These are phyloP conservation scores for Theonella swinhoei DNA, from an alignment of 37 sponge, comb jelly and placozoan species.

Conservation along the genomic window DNA sequence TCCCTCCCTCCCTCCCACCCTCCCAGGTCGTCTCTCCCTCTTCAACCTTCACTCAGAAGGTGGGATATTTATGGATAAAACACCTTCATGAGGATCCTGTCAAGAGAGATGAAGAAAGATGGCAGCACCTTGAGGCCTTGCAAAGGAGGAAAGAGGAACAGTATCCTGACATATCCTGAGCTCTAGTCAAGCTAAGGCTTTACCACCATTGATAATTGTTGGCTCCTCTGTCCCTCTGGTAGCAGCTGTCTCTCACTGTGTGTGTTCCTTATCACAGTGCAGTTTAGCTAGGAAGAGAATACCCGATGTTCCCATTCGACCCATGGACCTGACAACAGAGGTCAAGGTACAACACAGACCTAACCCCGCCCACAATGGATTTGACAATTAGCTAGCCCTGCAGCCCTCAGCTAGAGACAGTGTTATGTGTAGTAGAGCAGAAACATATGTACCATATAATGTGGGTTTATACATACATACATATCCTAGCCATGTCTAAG, in stretches of 20 bases:
- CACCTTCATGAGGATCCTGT: constrained; percentile 48
- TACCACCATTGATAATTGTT: too few species aligned
- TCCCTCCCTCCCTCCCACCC: neutral
- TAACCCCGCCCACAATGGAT: neutral
- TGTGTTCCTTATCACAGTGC: neutral
- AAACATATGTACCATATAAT: too few species aligned
- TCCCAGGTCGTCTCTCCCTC: neutral
- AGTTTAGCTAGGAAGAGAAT: constrained; percentile 12
- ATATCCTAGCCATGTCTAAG: too few species aligned
- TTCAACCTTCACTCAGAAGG: neutral
- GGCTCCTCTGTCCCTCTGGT: neutral
- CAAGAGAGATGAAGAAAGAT: constrained; percentile 33
- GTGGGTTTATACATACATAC: too few species aligned
- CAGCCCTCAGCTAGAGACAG: too few species aligned
- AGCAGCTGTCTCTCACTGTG: too few species aligned
- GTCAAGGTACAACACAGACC: neutral
- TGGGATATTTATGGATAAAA: constrained; percentile 1
- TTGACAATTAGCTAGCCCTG: constrained; percentile 6
- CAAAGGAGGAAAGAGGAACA: constrained; percentile 41
- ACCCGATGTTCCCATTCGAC: neutral
- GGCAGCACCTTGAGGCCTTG: constrained; percentile 43
- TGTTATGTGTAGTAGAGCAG: too few species aligned
- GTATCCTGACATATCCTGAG: constrained; percentile 16
- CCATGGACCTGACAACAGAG: constrained; percentile 22
- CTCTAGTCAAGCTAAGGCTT: too few species aligned